Conservation (phyloP, 2,113 vertebrate species). For the Oenanthe melanoleuca region DNA sequence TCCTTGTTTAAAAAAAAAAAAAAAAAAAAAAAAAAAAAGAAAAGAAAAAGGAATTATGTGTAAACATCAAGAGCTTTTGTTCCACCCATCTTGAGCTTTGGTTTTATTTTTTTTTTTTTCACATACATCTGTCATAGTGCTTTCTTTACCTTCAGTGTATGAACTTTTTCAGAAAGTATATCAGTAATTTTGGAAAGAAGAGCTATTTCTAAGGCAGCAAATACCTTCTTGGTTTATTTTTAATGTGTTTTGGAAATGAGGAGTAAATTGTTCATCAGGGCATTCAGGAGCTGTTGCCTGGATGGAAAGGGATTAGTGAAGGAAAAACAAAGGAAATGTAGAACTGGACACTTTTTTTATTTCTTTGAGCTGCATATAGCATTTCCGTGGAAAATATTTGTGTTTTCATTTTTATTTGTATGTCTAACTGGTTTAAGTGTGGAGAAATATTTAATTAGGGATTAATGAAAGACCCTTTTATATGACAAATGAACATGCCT, state of each 20-base stretch:
- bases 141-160: not conserved
- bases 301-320: not conserved
- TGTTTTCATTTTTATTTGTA: conserved; percentile 1
- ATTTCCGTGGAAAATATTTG: not conserved
- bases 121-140: not conserved
- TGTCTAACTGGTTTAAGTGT: conserved; percentile 10
- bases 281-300: not conserved
- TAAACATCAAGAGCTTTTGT: not conserved
- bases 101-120: not conserved
- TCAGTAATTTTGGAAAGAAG: not conserved
- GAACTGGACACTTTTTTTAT: not conserved
- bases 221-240: not conserved
- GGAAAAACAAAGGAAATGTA: not conserved
- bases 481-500: not conserved
- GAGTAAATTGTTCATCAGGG: not conserved
- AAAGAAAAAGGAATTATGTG: not conserved
- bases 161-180: not conserved
- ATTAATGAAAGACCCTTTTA: conserved; percentile 39
- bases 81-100: not conserved
- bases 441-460: conserved; percentile 37
- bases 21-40: not conserved
- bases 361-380: not conserved
- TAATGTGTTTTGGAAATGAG: not conserved
- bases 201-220: not conserved
- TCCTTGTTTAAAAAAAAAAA: not conserved